Base-by-base conservation (phyloP, 2,888 invertebrate genomes). In the Clostera curtula region DNA sequence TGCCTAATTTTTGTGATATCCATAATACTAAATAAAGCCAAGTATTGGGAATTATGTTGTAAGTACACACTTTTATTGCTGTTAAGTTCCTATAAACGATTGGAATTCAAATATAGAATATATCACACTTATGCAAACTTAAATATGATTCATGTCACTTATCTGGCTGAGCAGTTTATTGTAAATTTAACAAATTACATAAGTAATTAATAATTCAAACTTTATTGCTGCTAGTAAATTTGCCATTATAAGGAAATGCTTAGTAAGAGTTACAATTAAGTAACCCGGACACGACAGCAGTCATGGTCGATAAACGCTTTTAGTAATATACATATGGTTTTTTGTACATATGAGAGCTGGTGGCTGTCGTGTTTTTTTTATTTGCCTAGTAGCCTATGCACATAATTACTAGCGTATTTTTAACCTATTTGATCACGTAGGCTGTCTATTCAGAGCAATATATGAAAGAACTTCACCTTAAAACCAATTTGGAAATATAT, bases 231-330 rank as follows among this genome's bases (percentile, higher is more conserved):
- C 40, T 40, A 44, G 34, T 36, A 36, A 24, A 35, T 35, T 46
- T 46, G 49, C 47, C 49, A 45, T 43, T 41, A 40, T 45, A 43
- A 37, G 54, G 34, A 49, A 46, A 56, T 64, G 76, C 76, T 77
- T 79, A n/a, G n/a, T n/a, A n/a, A n/a, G n/a, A n/a, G n/a, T 79
- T 79, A 76, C 49, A 75, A 57, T 66, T 58, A 56, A 60, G 59
- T 49, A 51, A 49, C 61, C 50, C 56, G 41, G 44, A 66, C 59
- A 59, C 57, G 72, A 54, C 73, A 75, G 74, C 73, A 73, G 68
- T 58, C 50, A 61, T 66, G 67, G 47, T 45, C 32, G 25, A 29
- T 35, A 21, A 24, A 26, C 7, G n/a, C n/a, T 12, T 4, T 16
- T 19, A 6, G 5, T 29, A 24, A 29, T 7, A 3, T 18, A 9